phyloP scores from a whole-genome alignment of 2,113 vertebrate genomes.

The Mola mola region DNA sequence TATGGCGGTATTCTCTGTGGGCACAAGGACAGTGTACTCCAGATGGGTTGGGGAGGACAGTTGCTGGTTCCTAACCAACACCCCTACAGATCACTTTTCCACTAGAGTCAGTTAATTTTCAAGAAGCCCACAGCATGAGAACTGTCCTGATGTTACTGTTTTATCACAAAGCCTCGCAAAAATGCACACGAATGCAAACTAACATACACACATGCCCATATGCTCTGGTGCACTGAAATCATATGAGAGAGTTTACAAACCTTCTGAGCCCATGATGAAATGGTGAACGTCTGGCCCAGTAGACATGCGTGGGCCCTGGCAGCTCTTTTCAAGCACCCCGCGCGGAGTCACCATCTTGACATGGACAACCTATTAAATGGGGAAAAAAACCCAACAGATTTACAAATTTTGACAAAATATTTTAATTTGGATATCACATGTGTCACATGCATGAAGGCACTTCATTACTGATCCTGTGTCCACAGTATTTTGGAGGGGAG shows the following conservation, averaged over 20 bases:
- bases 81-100: constrained; percentile 33
- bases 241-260: constrained; percentile 72
- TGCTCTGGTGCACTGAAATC: constrained; percentile 5
- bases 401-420: neutral
- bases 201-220: neutral
- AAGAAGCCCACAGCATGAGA: constrained; percentile 54
- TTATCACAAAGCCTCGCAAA: constrained; percentile 36
- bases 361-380: constrained; percentile 89
- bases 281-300: constrained; percentile 97
- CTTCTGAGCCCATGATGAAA: constrained; percentile 99
- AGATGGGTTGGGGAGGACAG: constrained; percentile 57
- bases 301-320: constrained; percentile 96
- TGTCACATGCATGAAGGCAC: neutral
- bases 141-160: constrained; percentile 51
- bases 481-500: neutral
- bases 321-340: constrained; percentile 97
- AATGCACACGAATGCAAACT: constrained; percentile 7
- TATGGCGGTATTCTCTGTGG: constrained; percentile 78
- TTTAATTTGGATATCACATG: neutral
- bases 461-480: neutral
- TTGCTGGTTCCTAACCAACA: constrained; percentile 54
- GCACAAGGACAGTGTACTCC: constrained; percentile 73
- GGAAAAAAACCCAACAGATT: constrained; percentile 19
- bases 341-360: constrained; percentile 97
- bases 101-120: constrained; percentile 64